Base-by-base conservation (phyloP, 2,113 vertebrate species). In the Ictalurus furcatus region DNA sequence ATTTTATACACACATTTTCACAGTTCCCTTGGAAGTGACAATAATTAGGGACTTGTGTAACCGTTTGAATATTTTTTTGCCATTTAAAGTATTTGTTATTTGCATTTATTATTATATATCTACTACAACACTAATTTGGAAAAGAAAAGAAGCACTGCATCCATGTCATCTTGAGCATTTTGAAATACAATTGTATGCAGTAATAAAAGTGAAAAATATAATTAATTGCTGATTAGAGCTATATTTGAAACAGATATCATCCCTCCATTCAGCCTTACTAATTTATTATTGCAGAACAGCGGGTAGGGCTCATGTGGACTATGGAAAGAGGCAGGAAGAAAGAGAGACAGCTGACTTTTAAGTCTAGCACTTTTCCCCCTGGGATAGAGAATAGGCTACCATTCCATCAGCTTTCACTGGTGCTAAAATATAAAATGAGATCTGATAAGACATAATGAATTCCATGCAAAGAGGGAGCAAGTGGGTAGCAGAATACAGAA, bases 401-500 rank as follows among this genome's bases (percentile, higher is more conserved):
- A 56, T 87, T 91, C 87, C 80, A 93, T 92, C 90, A 92, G 90
- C 40, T 90, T 86, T 71, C 37, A 37, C 88, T 86, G 54, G 59
- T 90, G 91, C 87, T 52, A 71, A 87, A 90, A 76, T 80, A 90
- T 87, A 83, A 87, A 90, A 87, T 56, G 30, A 48, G 52, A 92
- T 93, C 93, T 90, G 92, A 94, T 94, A 92, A 93, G 87, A 93
- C 28, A 82, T 93, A 92, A 93, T 91, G 84, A 91, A 92, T 93
- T 93, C 92, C 74, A 89, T 84, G 73, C 76, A 85, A 85, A 88
- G n/a, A 80, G 48, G 76, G 61, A 71, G 59, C 61, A 52, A 89
- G 67, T 23, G 82, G 58, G 82, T 85, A 37, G n/a, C 23, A 30
- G 91, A 92, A 93, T 92, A 92, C 82, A 89, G 91, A 91, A 23